phyloP scores from a whole-genome alignment of 1,140 invertebrate species.

The Doryteuthis pealeii region DNA sequence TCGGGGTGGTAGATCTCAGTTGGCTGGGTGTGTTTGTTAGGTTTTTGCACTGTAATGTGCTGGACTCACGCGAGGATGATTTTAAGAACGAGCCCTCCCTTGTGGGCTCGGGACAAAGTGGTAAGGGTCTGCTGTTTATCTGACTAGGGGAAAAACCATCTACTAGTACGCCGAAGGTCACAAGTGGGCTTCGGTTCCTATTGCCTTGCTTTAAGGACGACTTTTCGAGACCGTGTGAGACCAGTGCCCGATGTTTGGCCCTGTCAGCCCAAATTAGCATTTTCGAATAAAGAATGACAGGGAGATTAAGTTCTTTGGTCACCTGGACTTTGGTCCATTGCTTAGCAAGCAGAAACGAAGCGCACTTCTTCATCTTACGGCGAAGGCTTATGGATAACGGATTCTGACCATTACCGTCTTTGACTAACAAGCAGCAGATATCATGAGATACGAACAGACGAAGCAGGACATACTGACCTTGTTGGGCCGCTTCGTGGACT shows the following conservation, averaged over 20 bases:
- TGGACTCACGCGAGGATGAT: neutral
- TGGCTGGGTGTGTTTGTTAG: no score
- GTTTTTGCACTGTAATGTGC: no score
- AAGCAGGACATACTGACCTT: conserved; percentile 53
- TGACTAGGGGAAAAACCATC: conserved; percentile 50
- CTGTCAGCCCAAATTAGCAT: conserved; percentile 54
- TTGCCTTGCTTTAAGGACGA: conserved; percentile 47
- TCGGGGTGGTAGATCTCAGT: neutral
- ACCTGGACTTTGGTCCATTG: conserved; percentile 55
- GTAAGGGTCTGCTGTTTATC: conserved; percentile 50
- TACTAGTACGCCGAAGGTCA: conserved; percentile 48
- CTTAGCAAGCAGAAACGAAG: conserved; percentile 56
- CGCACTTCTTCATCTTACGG: conserved; percentile 49
- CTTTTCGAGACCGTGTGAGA: conserved; percentile 45
- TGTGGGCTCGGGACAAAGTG: conserved; percentile 22
- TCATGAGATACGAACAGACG: conserved; percentile 54
- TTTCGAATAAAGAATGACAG: conserved; percentile 45
- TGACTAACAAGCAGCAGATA: conserved; percentile 50
- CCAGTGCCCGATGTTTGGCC: conserved; percentile 48
- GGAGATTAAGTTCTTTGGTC: conserved; percentile 44
- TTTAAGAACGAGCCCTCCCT: conserved; percentile 19
- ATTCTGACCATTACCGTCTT: conserved; percentile 51
- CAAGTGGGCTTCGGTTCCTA: conserved; percentile 42
- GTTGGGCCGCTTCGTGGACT: conserved; percentile 54
- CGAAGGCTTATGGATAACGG: conserved; percentile 55